Base-by-base conservation (phyloP, 1,140 invertebrate genomes). In the Lucilia cuprina region DNA sequence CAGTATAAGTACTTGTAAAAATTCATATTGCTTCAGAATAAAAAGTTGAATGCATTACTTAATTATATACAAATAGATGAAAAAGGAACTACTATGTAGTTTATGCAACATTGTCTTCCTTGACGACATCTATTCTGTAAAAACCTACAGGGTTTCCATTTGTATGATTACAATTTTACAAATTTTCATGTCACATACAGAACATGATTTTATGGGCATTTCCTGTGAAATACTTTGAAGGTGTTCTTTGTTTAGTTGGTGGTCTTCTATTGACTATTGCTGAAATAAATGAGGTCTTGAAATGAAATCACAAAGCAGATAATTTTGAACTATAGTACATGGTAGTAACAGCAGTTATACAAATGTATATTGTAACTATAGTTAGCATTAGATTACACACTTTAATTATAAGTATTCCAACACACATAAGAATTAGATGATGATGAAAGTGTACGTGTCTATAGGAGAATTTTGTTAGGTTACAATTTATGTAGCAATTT, bases 401-500 rank as follows among this genome's bases (percentile, higher is more conserved):
- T n/a, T n/a, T 60, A 60, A 41, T 5, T 8, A 41, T 13, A 60
- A 17, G 2, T 12, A 60, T 60, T 30, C 3, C 25, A 30, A 60
- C 55, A 60, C n/a, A n/a, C 2, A 14, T 60, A 60, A 7, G 1
- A 30, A 60, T 60, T 17, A 60, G 55, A 60, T n/a, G 55, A 41
- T 10, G 5, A 0, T n/a, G 55, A 17, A 60, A 25, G 4, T 41
- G 41, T 75, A 21, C 9, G 21, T 75, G 74, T 35, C 10, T 30
- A 30, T 30, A 25, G 13, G 12, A 8, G 34, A 41, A 41, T 3
- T 8, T 41, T 8, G 74, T 30, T 41, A 34, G 5, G 30, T 1
- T 41, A 35, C 19, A 41, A 78, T 35, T 78, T 78, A 78, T 78
- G 75, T 41, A 35, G 75, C 75, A 78, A 78, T 78, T 78, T 78